phyloP scores from a whole-genome alignment of 2,113 vertebrate genomes.

The Pelodiscus sinensis region DNA sequence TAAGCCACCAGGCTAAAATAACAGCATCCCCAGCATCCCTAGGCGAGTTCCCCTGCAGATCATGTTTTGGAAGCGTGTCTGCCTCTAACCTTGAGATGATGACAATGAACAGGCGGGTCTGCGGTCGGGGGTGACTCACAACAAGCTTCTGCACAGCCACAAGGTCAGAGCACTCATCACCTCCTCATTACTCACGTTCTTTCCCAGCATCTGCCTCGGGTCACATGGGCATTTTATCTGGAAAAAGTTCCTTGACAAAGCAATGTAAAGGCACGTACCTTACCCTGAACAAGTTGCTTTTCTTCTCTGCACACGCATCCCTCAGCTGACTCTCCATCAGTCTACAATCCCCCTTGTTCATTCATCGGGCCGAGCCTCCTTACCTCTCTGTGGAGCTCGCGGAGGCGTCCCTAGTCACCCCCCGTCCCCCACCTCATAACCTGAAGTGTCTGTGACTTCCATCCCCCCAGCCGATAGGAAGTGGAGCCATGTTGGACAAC shows the following conservation, averaged over 20 bases:
- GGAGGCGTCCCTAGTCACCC: neutral
- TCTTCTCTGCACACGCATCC: slow-evolving; percentile 36
- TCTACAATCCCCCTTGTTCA: neutral
- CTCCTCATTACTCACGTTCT: slow-evolving; percentile 22
- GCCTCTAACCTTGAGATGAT: accelerated
- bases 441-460: neutral
- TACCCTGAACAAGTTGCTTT: slow-evolving; percentile 39
- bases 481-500: neutral
- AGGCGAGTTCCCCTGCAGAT: neutral
- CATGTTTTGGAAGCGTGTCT: neutral
- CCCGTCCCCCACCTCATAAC: neutral
- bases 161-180: neutral
- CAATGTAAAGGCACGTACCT: neutral
- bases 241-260: slow-evolving; percentile 28
- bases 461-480: neutral
- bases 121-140: neutral
- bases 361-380: neutral
- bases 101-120: neutral
- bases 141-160: neutral
- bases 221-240: neutral
- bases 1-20: neutral
- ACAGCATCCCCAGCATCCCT: slow-evolving; percentile 6
- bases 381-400: neutral
- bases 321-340: slow-evolving; percentile 36
- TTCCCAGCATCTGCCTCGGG: neutral